Evolutionary conservation across 2,888 invertebrate genomes (phyloP).

Genomic region (Orgyia antiqua): DNA sequence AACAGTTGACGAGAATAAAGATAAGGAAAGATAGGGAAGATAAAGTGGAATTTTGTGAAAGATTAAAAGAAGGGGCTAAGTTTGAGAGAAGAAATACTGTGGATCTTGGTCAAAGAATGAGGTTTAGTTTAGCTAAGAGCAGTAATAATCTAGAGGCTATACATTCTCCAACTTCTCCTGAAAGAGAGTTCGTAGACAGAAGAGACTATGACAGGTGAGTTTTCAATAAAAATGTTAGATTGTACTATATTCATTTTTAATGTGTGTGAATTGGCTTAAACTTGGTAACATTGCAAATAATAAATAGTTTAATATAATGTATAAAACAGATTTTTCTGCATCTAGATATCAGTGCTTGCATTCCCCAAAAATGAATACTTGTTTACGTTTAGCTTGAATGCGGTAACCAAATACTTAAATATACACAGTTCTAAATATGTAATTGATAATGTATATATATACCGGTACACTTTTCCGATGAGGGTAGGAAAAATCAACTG

Average conservation of each 20-base stretch:
- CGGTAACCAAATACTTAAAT: no score
- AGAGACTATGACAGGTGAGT: conserved; percentile 42
- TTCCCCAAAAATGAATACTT: no score
- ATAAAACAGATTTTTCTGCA: no score
- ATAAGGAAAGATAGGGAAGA: conserved; percentile 50
- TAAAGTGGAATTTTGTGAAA: conserved; percentile 37
- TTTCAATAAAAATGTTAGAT: neutral
- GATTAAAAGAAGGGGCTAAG: conserved; percentile 46
- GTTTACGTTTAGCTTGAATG: no score
- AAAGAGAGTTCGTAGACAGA: conserved; percentile 20
- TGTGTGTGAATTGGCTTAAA: conserved; percentile 1
- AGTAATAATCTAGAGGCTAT: conserved; percentile 58
- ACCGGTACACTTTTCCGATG: no score
- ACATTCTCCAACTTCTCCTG: conserved; percentile 46
- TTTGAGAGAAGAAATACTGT: conserved; percentile 71
- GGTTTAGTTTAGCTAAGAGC: conserved; percentile 61
- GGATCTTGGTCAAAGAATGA: conserved; percentile 64
- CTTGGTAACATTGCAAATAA: neutral
- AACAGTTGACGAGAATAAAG: conserved; percentile 64
- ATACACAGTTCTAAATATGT: no score
- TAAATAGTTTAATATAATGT: no score
- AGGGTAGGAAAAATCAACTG: no score
- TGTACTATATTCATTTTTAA: no score
- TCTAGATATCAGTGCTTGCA: no score
- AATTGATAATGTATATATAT: no score